These are phyloP conservation scores for Drosophila neonasuta DNA, from an alignment of 2,888 invertebrate species.

Conservation along the genomic window DNA sequence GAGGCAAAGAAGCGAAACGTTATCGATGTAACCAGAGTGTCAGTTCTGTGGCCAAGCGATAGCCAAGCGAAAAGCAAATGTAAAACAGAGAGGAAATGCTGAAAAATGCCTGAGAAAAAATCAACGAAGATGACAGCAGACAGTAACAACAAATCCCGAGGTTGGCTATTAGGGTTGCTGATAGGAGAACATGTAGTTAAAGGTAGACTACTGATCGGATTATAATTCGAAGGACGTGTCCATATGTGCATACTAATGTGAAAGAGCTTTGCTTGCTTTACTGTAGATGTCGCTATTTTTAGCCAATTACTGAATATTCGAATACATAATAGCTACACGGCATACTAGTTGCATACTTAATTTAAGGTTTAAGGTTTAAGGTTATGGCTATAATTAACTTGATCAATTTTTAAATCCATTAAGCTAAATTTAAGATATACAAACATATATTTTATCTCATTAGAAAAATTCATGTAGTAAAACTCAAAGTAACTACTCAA, in stretches of 20 bases:
- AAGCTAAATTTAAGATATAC: no score
- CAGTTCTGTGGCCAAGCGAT: constrained; percentile 37
- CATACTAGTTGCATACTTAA: no score
- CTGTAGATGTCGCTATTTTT: not conserved
- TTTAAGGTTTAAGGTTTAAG: no score
- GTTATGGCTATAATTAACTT: no score
- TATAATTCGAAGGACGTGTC: constrained; percentile 2
- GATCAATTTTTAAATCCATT: no score
- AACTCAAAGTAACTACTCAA: no score
- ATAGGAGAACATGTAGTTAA: not conserved
- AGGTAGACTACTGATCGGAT: constrained; percentile 3
- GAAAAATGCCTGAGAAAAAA: constrained; percentile 36
- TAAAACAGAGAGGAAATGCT: constrained; percentile 29
- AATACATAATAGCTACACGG: no score
- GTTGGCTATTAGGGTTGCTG: constrained; percentile 19
- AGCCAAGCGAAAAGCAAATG: constrained; percentile 40
- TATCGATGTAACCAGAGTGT: constrained; percentile 46
- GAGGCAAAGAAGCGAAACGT: constrained; percentile 22
- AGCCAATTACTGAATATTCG: no score
- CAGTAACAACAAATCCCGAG: constrained; percentile 19
- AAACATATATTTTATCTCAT: no score
- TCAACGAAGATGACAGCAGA: constrained; percentile 3
- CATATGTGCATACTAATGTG: not conserved
- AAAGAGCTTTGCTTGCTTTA: not conserved
- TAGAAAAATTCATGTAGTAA: no score